Conservation (phyloP, 2,888 invertebrate species). For the Sinodicranocentrus sp. region DNA sequence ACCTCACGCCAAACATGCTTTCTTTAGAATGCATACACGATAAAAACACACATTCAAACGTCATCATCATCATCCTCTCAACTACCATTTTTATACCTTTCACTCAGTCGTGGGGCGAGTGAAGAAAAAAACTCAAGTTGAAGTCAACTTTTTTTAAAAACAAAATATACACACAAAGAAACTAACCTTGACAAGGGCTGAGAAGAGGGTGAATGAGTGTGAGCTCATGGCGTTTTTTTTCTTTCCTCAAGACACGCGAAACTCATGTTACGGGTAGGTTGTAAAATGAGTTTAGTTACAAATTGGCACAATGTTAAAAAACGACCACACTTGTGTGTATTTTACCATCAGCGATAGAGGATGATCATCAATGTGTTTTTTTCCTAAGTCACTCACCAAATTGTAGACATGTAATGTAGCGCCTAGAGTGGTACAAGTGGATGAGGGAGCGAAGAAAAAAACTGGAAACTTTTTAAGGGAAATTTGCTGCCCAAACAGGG, state of each 20-base stretch:
- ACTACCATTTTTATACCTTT: slow-evolving; percentile 17
- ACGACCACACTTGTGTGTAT: slow-evolving; percentile 35
- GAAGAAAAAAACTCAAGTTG: slow-evolving; percentile 1
- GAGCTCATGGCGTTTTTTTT: slow-evolving; percentile 1
- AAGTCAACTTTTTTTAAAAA: no score
- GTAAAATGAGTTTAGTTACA: slow-evolving; percentile 30
- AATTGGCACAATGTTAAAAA: slow-evolving; percentile 61
- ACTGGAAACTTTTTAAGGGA: background rate
- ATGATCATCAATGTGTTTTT: background rate
- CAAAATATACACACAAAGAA: no score
- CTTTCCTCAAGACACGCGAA: slow-evolving; percentile 60
- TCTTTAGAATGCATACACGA: background rate
- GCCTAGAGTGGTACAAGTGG: slow-evolving; percentile 50
- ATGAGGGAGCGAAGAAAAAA: slow-evolving; percentile 16
- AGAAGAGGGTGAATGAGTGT: slow-evolving; percentile 21
- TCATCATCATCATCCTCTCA: background rate
- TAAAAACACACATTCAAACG: background rate
- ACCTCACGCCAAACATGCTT: background rate
- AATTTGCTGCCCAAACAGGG: slow-evolving; percentile 52
- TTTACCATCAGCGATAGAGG: background rate
- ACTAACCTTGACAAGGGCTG: no score
- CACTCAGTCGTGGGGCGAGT: background rate
- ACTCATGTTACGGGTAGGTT: slow-evolving; percentile 33
- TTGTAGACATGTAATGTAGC: slow-evolving; percentile 22
- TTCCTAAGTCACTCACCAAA: slow-evolving; percentile 44